These are phyloP conservation scores for Cyaniris semiargus DNA, from an alignment of 2,888 invertebrate genomes.

Conservation along the genomic window DNA sequence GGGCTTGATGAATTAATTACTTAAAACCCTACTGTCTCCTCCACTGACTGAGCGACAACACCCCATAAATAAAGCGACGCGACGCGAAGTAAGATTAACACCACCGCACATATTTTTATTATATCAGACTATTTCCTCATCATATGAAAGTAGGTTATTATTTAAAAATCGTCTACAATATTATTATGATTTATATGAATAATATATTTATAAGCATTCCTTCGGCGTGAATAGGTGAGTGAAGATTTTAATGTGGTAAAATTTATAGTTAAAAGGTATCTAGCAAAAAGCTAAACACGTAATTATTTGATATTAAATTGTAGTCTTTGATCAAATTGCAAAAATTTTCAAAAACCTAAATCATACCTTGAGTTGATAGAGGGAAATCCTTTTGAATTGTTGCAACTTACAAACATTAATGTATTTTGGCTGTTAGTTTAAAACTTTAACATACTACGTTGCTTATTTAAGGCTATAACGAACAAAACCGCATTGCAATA, in stretches of 20 bases:
- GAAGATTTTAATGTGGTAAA: background rate
- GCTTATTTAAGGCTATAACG: no score
- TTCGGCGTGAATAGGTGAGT: background rate
- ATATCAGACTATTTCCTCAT: background rate
- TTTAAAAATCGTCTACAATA: background rate
- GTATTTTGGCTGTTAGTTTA: background rate
- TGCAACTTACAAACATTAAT: background rate
- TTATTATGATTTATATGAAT: background rate
- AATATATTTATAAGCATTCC: constrained; percentile 7
- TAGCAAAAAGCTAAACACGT: background rate
- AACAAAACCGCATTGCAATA: no score
- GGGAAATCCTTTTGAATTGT: no score
- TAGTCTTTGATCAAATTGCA: no score
- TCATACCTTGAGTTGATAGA: no score
- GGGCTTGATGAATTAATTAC: no score
- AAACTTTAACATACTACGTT: no score
- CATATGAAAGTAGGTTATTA: background rate
- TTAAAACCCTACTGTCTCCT: background rate
- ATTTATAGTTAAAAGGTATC: background rate
- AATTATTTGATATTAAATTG: no score
- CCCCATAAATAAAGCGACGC: background rate
- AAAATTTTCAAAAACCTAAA: no score
- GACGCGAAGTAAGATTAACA: background rate
- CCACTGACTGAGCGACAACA: background rate
- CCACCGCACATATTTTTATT: background rate